Base-by-base conservation (phyloP, 2,113 vertebrate genomes). In the Pitta sordida region DNA sequence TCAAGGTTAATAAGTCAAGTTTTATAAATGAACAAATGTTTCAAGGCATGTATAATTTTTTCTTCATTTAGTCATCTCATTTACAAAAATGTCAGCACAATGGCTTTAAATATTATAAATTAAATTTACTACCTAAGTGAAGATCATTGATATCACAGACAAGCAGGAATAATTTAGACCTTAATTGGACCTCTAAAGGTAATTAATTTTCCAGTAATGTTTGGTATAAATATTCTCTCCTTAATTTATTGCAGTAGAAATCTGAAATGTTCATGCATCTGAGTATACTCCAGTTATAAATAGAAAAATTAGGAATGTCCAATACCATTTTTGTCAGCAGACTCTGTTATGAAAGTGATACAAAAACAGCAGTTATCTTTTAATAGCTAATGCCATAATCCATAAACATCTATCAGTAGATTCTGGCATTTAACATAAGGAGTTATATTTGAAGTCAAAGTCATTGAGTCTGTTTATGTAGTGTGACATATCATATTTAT, bases 21-120 rank as follows among this genome's bases (percentile, higher is more conserved):
- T 93, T 96, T 91, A 93, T 75, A 93, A 93, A 96, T 65, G 83
- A 94, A 29, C 15, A 83, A 44, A 36, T 63, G 76, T 93, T 91
- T 92, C n/a, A 85, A 60, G 41, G 7, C 43, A 67, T 77, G 21
- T 43, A 9, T 90, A 88, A 39, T 71, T 94, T 94, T 89, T 94
- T 56, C 71, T 85, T 21, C 55, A 74, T 77, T 89, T 91, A 83
- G 22, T 67, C 78, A 80, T 73, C 64, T 88, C 27, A 64, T 92
- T 92, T 70, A 0, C 55, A 82, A 92, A 93, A 92, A 76, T 43
- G 46, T 51, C 67, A 87, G 74, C 55, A 85, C 82, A 93, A 79
- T 58, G 37, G 30, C 78, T 91, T 94, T 91, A 93, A 94, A 90
- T 89, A 93, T 70, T 92, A 36, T 46, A 83, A 85, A 89, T 87